phyloP scores from a whole-genome alignment of 1,140 invertebrate species.

The Bathynomus jamesi region DNA sequence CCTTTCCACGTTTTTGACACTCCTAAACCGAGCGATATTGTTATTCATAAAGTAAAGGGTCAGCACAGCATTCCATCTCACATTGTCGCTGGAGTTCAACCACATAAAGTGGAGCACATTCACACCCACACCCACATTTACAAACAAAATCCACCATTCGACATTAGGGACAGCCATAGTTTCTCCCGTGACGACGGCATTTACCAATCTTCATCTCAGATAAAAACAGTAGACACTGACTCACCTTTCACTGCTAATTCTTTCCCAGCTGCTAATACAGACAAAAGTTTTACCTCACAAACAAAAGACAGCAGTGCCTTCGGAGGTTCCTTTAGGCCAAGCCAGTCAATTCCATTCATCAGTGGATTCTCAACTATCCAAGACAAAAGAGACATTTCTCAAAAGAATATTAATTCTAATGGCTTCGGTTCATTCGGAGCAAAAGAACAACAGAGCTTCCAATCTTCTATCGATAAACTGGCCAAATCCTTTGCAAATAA shows the following conservation, averaged over 20 bases:
- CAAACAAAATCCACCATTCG: not conserved
- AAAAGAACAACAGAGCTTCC: constrained; percentile 3
- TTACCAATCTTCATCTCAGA: not conserved
- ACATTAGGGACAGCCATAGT: not conserved
- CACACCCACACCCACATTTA: constrained; percentile 18
- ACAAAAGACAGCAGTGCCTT: not conserved
- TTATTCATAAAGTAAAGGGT: not conserved
- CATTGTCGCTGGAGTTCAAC: constrained; percentile 3
- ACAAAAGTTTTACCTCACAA: not conserved
- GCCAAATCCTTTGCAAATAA: constrained; percentile 7
- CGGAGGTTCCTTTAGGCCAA: not conserved
- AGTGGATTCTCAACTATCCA: not conserved
- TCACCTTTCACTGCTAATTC: not conserved
- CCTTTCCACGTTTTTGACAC: not conserved
- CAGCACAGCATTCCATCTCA: not conserved
- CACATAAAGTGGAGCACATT: constrained; percentile 12
- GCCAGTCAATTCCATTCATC: not conserved
- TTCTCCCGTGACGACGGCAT: not conserved
- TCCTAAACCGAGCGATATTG: not conserved
- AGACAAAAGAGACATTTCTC: not conserved
- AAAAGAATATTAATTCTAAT: not conserved
- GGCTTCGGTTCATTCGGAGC: constrained; percentile 1
- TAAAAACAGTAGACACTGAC: not conserved
- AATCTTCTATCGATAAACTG: constrained; percentile 8
- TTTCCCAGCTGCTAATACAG: not conserved